A percentile compares a stretch with the other conserved stretches of the same genome.
Conservation (phyloP, 2,888 invertebrate genomes). For the Cryptus armator region DNA sequence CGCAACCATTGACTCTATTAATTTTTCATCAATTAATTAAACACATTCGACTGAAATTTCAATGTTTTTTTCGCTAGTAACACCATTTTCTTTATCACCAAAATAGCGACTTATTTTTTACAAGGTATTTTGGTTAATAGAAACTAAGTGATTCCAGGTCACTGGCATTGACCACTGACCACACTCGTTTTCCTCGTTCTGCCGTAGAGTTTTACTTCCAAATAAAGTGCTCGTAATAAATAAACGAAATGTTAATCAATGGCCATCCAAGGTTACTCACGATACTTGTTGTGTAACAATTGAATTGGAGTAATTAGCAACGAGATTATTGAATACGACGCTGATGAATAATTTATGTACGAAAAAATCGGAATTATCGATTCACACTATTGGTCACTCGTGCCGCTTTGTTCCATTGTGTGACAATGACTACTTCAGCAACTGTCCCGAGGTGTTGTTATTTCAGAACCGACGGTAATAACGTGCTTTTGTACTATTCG, state of each 20-base stretch:
- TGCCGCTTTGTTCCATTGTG: background rate
- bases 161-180: too few relatives aligned
- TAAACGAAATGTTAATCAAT: background rate
- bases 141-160: too few relatives aligned
- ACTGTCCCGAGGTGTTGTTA: background rate
- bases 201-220: too few relatives aligned
- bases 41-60: too few relatives aligned
- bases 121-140: too few relatives aligned
- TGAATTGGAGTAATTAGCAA: background rate
- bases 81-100: too few relatives aligned
- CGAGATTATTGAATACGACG: background rate
- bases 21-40: too few relatives aligned
- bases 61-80: too few relatives aligned
- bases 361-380: background rate
- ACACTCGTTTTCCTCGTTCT: too few relatives aligned
- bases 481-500: background rate
- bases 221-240: too few relatives aligned
- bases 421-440: background rate
- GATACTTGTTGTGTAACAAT: background rate
- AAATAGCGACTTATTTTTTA: too few relatives aligned
- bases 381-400: background rate
- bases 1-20: too few relatives aligned
- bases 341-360: slow-evolving; percentile 5
- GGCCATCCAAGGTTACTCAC: background rate
- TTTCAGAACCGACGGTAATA: background rate